Conservation (phyloP, 2,797 vertebrate genomes). For the Typhlichthys subterraneus region DNA sequence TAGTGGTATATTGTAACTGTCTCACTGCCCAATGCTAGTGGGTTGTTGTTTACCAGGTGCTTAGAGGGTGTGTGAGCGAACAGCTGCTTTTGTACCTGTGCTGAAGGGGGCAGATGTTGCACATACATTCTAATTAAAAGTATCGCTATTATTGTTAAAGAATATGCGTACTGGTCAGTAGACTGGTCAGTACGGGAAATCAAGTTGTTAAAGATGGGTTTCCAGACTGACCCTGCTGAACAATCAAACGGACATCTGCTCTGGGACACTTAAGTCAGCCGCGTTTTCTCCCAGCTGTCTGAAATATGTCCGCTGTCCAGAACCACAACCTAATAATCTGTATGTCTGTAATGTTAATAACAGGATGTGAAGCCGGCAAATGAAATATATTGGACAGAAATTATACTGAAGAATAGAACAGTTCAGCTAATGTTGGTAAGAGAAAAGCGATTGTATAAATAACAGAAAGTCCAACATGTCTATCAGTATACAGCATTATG, state of each 20-base stretch:
- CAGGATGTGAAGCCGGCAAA: conserved; percentile 36
- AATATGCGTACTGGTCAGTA: conserved; percentile 12
- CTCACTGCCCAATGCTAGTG: no score
- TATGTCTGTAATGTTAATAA: conserved; percentile 31
- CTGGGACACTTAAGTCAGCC: conserved; percentile 16
- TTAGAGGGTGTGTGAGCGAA: no score
- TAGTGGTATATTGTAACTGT: no score
- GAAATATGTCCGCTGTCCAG: conserved; percentile 19
- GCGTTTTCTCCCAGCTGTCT: conserved; percentile 48
- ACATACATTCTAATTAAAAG: no score
- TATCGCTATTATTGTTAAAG: no score
- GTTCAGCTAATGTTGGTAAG: no score
- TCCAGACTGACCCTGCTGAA: neutral
- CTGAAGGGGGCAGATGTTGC: no score
- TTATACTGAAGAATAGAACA: no score
- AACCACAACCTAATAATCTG: conserved; percentile 24
- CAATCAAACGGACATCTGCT: conserved; percentile 27
- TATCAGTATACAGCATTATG: no score
- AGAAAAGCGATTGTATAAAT: conserved; percentile 4
- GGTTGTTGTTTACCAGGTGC: no score
- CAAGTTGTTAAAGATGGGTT: neutral
- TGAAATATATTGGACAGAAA: conserved; percentile 39
- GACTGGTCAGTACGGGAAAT: conserved; percentile 10
- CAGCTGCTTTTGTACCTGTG: no score
- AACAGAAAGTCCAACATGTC: no score